Base-by-base conservation (phyloP, 2,888 invertebrate genomes). In the Mactromeris polynyma region DNA sequence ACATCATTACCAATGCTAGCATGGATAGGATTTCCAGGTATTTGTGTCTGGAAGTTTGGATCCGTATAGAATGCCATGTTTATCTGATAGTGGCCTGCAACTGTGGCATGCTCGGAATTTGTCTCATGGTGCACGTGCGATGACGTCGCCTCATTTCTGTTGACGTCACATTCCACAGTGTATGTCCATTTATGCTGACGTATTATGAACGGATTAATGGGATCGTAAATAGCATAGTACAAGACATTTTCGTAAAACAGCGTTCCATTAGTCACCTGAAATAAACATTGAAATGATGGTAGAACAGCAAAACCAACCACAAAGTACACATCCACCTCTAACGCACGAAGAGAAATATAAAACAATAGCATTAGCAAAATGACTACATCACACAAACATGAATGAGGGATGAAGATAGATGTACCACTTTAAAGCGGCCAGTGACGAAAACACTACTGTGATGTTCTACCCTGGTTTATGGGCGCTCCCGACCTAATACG, bases 121-220 rank as follows among this genome's bases (percentile, higher is more conserved):
- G 79, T 58, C 31, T 51, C 64, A 40, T 85, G 85, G 40, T 85
- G 79, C 17, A 85, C 51, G 58, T 85, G 85, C 9, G 79, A 79
- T 26, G 58, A 78, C 9, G 78, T 40, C 11, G 78, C 51, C 36
- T 58, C 85, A 17, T 58, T 36, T 38, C n/a, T 78, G 31, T 38
- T 58, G 51, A 79, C 54, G 40, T 85, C 85, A 85, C 85, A 85
- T n/a, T 85, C 85, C 3, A 80, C 58, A 38, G 36, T n/a, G 26
- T 51, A 85, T 36, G 78, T 79, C 85, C 85, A 85, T 31, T 51
- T 85, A 33, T 85, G 85, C 14, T 38, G 54, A 26, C 64, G 79
- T 38, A 85, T 79, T 9, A 85, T n/a, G 19, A 79, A 58, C 26
- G 85, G 58, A 33, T 78, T 78, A 26, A 40, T 31, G 0, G 78